phyloP scores from a whole-genome alignment of 2,888 invertebrate species.

The Biston stratarius region DNA sequence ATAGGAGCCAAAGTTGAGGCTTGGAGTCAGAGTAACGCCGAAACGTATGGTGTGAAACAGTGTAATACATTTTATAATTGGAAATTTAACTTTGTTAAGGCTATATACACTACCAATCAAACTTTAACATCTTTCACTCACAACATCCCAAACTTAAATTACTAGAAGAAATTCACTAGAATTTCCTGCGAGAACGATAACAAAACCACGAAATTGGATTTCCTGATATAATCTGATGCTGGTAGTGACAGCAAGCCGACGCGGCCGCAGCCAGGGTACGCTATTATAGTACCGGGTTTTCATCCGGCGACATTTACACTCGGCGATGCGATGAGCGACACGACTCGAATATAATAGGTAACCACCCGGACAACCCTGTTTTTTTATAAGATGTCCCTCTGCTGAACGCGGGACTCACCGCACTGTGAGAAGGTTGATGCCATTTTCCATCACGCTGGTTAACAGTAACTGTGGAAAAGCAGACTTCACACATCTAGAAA shows the following conservation, averaged over 20 bases:
- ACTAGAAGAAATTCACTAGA: conserved; percentile 73
- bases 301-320: not conserved
- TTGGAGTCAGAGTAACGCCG: too few species aligned
- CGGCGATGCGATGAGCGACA: conserved; percentile 2
- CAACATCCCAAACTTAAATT: conserved; percentile 47
- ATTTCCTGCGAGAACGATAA: conserved; percentile 78
- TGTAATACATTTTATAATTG: too few species aligned
- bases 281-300: conserved; percentile 30
- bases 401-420: too few species aligned
- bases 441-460: too few species aligned
- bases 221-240: conserved; percentile 81
- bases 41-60: too few species aligned
- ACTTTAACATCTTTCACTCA: conserved; percentile 23
- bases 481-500: too few species aligned
- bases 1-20: too few species aligned
- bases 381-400: too few species aligned
- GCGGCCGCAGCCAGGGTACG: conserved; percentile 44
- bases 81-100: not conserved
- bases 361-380: not conserved
- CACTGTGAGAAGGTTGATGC: too few species aligned
- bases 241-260: conserved; percentile 70
- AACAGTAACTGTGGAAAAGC: too few species aligned
- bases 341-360: not conserved
- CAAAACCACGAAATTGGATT: conserved; percentile 86
- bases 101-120: conserved; percentile 25